A percentile compares a stretch with the other conserved stretches of the same genome.
These are phyloP conservation scores for Caradrina kadenii DNA, from an alignment of 2,888 invertebrate species.

Conservation along the genomic window DNA sequence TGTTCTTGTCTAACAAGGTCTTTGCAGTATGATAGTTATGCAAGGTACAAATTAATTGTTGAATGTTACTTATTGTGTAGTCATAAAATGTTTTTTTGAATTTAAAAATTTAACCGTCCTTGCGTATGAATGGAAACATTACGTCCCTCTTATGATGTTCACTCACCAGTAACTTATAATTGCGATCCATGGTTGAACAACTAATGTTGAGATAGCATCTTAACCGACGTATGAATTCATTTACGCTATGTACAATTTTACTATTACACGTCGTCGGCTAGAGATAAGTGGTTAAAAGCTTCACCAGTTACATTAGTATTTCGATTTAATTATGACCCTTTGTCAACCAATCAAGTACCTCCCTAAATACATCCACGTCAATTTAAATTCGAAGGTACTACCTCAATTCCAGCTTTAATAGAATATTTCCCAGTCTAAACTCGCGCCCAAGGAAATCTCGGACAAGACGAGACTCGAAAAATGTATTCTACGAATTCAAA, in stretches of 20 bases:
- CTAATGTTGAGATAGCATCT: no score
- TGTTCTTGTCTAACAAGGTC: conserved; percentile 37
- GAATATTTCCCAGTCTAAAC: conserved; percentile 45
- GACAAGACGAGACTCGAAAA: conserved; percentile 32
- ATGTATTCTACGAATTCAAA: conserved; percentile 57
- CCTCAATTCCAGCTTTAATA: conserved; percentile 33
- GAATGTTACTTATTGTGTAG: conserved; percentile 3
- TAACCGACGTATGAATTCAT: no score
- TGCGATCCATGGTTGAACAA: no score
- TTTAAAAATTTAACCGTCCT: not conserved
- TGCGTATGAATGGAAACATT: not conserved
- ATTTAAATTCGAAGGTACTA: conserved; percentile 51
- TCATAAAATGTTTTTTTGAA: conserved; percentile 8
- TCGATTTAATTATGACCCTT: conserved; percentile 19
- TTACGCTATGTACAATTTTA: no score
- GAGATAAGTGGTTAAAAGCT: not conserved
- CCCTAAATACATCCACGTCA: not conserved
- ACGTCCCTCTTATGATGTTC: not conserved
- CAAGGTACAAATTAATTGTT: conserved; percentile 27
- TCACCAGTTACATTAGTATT: conserved; percentile 11
- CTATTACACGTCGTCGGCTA: no score
- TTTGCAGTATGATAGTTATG: conserved; percentile 34
- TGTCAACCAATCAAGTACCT: not conserved
- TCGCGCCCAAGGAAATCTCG: conserved; percentile 37
- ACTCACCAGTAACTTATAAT: no score